Percentiles rank a stretch among this genome's conserved stretches.
Conservation (phyloP, 2,113 vertebrate genomes). For the Galeopterus variegatus region DNA sequence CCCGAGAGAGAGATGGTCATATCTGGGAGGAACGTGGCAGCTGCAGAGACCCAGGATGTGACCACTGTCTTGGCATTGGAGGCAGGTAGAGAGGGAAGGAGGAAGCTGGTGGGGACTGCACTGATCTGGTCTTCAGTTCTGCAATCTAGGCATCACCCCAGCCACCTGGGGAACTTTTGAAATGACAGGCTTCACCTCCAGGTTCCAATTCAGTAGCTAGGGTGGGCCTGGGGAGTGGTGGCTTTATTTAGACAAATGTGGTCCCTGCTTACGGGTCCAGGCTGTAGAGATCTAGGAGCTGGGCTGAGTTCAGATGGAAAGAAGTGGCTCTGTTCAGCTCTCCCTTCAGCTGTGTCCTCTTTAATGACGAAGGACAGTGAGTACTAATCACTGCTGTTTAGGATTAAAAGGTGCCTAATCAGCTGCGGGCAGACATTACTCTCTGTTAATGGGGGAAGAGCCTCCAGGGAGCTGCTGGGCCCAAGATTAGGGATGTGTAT, state of each 20-base stretch:
- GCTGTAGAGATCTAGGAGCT: neutral
- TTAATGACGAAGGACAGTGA: neutral
- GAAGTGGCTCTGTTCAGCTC: neutral
- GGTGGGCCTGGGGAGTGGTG: neutral
- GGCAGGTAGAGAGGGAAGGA: neutral
- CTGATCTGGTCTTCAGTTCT: neutral
- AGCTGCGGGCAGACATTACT: neutral
- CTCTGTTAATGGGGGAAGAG: neutral
- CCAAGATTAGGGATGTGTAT: neutral
- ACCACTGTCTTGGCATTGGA: accelerated
- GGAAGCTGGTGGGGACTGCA: accelerated
- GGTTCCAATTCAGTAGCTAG: neutral
- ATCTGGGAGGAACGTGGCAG: neutral
- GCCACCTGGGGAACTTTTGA: neutral
- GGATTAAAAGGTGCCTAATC: neutral
- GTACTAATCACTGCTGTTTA: neutral
- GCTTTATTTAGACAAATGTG: neutral
- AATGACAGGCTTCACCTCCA: neutral
- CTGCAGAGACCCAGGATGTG: neutral
- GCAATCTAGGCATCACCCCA: neutral
- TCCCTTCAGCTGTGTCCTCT: neutral
- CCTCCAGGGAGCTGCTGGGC: neutral
- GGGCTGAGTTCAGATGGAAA: neutral
- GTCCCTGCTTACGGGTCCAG: neutral
- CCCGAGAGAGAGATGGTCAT: neutral